Evolutionary conservation across 2,888 invertebrate genomes (phyloP).

Genomic region (Nomada lathburiana): DNA sequence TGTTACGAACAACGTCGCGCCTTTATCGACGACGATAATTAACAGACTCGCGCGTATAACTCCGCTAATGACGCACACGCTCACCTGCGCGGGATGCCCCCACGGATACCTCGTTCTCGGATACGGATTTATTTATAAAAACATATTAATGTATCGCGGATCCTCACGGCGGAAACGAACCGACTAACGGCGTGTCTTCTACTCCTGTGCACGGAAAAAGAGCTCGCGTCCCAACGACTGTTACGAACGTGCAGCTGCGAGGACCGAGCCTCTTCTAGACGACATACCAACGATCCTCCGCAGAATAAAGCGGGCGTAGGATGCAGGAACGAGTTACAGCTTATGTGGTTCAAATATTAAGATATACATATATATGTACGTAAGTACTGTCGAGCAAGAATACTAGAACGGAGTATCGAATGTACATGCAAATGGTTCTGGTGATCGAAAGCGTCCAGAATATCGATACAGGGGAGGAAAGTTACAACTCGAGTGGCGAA

Average conservation of each 20-base stretch:
- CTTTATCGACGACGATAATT: slow-evolving; percentile 43
- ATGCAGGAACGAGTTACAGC: background rate
- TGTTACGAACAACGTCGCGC: slow-evolving; percentile 40
- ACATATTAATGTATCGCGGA: slow-evolving; percentile 46
- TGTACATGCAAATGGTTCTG: too few relatives aligned
- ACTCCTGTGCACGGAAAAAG: slow-evolving; percentile 41
- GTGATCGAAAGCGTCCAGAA: too few relatives aligned
- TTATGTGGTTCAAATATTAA: background rate
- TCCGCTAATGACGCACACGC: slow-evolving; percentile 55
- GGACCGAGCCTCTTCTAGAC: slow-evolving; percentile 3
- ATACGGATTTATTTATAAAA: slow-evolving; percentile 52
- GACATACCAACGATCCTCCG: slow-evolving; percentile 37
- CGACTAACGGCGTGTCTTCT: slow-evolving; percentile 52
- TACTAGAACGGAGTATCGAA: too few relatives aligned
- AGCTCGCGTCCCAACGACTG: slow-evolving; percentile 49
- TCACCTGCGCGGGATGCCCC: slow-evolving; percentile 25
- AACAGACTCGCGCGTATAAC: slow-evolving; percentile 34
- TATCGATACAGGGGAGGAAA: too few relatives aligned
- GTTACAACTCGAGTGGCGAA: too few relatives aligned
- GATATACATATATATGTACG: too few relatives aligned
- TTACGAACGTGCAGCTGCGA: slow-evolving; percentile 51
- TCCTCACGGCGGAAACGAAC: slow-evolving; percentile 51
- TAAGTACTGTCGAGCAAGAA: too few relatives aligned
- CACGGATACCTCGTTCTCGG: slow-evolving; percentile 27
- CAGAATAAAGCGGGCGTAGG: background rate